Base-by-base conservation (phyloP, 2,888 invertebrate genomes). In the Eucriotettix oculatus region DNA sequence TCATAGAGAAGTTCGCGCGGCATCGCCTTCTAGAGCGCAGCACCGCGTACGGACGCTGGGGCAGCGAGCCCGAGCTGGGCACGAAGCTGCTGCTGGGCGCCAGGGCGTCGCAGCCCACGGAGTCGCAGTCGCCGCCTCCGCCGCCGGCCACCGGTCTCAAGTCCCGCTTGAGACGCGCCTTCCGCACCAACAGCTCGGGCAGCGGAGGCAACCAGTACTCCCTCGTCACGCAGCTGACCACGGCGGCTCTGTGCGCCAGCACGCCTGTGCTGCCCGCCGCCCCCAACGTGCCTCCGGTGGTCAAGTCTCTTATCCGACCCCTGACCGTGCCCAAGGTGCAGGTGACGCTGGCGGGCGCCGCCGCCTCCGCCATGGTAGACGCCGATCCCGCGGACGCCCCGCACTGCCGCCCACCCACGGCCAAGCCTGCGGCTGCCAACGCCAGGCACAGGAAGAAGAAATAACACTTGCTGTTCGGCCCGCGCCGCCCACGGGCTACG, bases 1-100 rank as follows among this genome's bases (percentile, higher is more conserved):
- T 84, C 64, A 86, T 87, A 65, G 83, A 84, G 66, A 82, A 83
- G 68, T 81, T 82, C 68, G 78, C 80, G 9, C 74, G 80, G 61
- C 79, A 79, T 66, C 73, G 78, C 60, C 72, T 81, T 1, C 70
- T 82, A 60, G 80, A 81, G 64, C 74, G 79, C 61, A 76, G 76
- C 54, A 77, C 78, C 56, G 76, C 79, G 41, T 79, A 75, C 61
- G 71, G 76, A 29, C 70, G 75, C 42, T 83, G 83, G 79, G 82
- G 80, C 64, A 79, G 79, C 66, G 83, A 82, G 63, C 80, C 81
- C 1, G 80, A 80, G 66, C 71, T 79, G 42, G 78, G 77, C 9
- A 74, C 77, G 9, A 74, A 77, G 29, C 57, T 62, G 56, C 60
- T 58, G 29, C 52, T 57, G 57, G 59, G 48, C 12, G 48, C 48